Percentiles rank a stretch among this genome's conserved stretches.
Evolutionary conservation across 2,113 vertebrate genomes (phyloP).

Genomic region (Cyanoderma ruficeps): DNA sequence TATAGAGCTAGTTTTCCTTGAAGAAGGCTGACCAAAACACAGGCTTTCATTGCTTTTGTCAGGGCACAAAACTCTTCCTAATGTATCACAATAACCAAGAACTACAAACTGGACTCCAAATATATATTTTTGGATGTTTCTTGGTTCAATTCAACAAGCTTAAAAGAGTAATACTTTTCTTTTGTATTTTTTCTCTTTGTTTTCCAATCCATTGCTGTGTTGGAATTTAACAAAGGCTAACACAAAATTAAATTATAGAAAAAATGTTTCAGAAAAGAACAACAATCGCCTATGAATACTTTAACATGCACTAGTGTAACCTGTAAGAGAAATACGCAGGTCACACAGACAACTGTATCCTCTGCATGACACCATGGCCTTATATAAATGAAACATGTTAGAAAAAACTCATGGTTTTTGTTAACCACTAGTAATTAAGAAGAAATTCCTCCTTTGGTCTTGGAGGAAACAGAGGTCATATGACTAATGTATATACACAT

Average conservation of each 20-base stretch:
- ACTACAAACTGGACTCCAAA: constrained; percentile 29
- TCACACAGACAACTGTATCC: constrained; percentile 65
- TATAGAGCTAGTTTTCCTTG: constrained; percentile 8
- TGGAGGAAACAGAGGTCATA: constrained; percentile 73
- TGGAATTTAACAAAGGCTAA: constrained; percentile 52
- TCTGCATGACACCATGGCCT: constrained; percentile 49
- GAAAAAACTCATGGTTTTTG: constrained; percentile 59
- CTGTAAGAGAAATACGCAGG: constrained; percentile 67
- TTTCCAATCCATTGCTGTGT: constrained; percentile 1
- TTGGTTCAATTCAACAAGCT: constrained; percentile 15
- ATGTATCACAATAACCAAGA: constrained; percentile 37
- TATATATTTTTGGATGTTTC: background rate
- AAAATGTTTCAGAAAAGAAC: constrained; percentile 33
- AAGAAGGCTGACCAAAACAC: constrained; percentile 13
- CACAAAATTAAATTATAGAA: constrained; percentile 57
- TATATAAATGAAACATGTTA: constrained; percentile 68
- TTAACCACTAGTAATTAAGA: constrained; percentile 69
- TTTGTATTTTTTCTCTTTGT: background rate
- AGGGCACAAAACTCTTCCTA: constrained; percentile 51
- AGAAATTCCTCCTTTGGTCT: constrained; percentile 62
- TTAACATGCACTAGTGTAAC: constrained; percentile 77
- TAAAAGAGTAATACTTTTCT: background rate
- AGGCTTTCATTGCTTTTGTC: constrained; percentile 34
- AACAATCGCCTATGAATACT: constrained; percentile 67
- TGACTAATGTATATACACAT: constrained; percentile 86